phyloP scores from a whole-genome alignment of 30 jellyfish, hydroid and myxozoan genomes.

The Cassiopea xamachana region DNA sequence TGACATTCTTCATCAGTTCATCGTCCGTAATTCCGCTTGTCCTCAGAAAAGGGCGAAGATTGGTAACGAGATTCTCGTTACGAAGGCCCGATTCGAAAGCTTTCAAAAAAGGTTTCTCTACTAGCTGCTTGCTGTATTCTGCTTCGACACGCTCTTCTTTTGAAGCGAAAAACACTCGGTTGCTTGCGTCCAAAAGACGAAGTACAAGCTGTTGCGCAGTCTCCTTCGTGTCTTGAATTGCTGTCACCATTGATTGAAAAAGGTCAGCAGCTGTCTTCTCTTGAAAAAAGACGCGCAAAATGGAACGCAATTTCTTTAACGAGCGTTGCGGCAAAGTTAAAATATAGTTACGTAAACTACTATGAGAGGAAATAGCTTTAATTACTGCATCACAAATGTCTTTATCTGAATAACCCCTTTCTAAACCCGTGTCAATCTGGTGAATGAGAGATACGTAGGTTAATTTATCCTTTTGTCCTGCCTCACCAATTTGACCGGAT shows the following conservation, averaged over 20 bases:
- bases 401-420: too few species aligned
- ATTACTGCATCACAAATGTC: slow-evolving; percentile 31
- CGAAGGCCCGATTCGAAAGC: slow-evolving; percentile 19
- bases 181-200: not conserved
- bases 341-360: slow-evolving; percentile 1
- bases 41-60: slow-evolving; percentile 23
- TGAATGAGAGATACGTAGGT: too few species aligned
- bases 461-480: too few species aligned
- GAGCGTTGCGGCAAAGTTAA: slow-evolving; percentile 18
- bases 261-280: not conserved
- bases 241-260: not conserved
- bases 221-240: not conserved
- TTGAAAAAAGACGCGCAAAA: slow-evolving; percentile 7
- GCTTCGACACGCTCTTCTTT: not conserved
- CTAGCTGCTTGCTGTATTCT: slow-evolving; percentile 3
- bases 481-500: too few species aligned
- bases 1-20: slow-evolving; percentile 15
- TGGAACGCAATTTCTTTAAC: not conserved
- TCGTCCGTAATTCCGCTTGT: slow-evolving; percentile 25
- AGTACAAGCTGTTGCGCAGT: slow-evolving; percentile 18
- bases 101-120: slow-evolving; percentile 2
- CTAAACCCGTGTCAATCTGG: too few species aligned
- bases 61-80: not conserved
- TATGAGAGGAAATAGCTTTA: slow-evolving; percentile 9
- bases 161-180: slow-evolving; percentile 14